phyloP scores from a whole-genome alignment of 2,113 vertebrate genomes.

The Grammomys surdaster region DNA sequence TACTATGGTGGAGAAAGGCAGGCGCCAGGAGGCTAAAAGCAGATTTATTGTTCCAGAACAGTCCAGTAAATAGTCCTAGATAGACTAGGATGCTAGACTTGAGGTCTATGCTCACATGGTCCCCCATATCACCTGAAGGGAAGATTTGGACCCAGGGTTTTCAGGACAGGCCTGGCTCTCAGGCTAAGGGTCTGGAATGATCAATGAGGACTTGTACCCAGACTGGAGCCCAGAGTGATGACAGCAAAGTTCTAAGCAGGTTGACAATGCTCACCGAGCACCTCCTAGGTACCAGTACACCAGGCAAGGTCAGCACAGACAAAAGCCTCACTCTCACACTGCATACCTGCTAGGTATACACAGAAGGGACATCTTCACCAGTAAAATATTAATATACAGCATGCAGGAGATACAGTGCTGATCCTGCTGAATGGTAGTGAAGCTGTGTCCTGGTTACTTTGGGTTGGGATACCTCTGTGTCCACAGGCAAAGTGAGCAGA shows the following conservation, averaged over 20 bases:
- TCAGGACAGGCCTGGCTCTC: not conserved
- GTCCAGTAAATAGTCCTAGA: slow-evolving; percentile 60
- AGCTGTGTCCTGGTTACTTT: not conserved
- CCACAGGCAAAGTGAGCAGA: not conserved
- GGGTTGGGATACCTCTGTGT: not conserved
- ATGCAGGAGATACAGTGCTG: not conserved
- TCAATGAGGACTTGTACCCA: fast-evolving
- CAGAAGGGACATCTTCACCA: not conserved
- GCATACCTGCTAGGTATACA: not conserved
- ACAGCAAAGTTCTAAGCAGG: not conserved
- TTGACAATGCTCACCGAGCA: not conserved
- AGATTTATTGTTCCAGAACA: slow-evolving; percentile 67
- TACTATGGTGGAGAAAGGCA: slow-evolving; percentile 11
- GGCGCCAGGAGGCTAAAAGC: slow-evolving; percentile 64
- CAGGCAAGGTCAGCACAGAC: not conserved
- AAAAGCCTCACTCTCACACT: not conserved
- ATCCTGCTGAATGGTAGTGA: not conserved
- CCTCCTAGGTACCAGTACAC: not conserved
- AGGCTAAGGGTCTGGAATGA: not conserved
- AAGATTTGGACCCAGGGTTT: not conserved
- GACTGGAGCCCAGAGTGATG: not conserved
- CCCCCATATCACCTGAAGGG: not conserved
- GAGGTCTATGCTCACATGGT: not conserved
- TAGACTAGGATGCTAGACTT: not conserved
- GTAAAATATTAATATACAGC: not conserved